Base-by-base conservation (phyloP, 2,113 vertebrate species). In the Nothoprocta perdicaria region DNA sequence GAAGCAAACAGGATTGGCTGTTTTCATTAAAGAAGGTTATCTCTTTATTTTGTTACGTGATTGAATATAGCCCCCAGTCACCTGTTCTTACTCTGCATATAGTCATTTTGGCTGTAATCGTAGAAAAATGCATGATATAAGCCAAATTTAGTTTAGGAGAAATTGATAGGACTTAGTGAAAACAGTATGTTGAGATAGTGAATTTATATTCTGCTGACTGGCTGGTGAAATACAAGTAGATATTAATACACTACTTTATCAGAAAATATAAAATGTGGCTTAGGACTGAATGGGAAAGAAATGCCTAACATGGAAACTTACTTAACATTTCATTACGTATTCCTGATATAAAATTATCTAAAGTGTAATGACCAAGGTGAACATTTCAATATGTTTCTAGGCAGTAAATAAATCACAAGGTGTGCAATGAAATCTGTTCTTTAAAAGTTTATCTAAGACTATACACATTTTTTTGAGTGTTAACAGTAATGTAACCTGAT, bases 221-320 rank as follows among this genome's bases (percentile, higher is more conserved):
- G 41, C 15, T 31, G 61, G 52, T 76, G 80, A 89, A 93, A 79
- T 86, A 58, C 10, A 62, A 60, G 66, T 78, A 92, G 61, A 45
- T 52, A 84, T 43, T 84, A 41, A 69, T 68, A n/a, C 22, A 73
- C 12, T 69, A 21, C 41, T 86, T 84, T 80, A 91, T 91, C 81
- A 86, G 52, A 48, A 86, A 75, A 61, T 35, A 90, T 40, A 68
- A 95, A 82, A 65, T 26, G 19, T 78, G 16, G 18, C 73, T 43
- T 90, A 43, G 73, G 69, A 72, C 14, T 66, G 71, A 71, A 67
- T 17, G 88, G 46, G 58, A 95, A 95, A 78, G 38, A 53, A 84
- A 75, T 45, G 13, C 71, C 55, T 92, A 81, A 71, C n/a, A 35
- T 91, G 61, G 33, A 75, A 79, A 94, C 91, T 93, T 75, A 84